Percentiles rank a stretch among this genome's conserved stretches.
phyloP scores from a whole-genome alignment of 2,797 vertebrate species.

The Anguilla obscura region DNA sequence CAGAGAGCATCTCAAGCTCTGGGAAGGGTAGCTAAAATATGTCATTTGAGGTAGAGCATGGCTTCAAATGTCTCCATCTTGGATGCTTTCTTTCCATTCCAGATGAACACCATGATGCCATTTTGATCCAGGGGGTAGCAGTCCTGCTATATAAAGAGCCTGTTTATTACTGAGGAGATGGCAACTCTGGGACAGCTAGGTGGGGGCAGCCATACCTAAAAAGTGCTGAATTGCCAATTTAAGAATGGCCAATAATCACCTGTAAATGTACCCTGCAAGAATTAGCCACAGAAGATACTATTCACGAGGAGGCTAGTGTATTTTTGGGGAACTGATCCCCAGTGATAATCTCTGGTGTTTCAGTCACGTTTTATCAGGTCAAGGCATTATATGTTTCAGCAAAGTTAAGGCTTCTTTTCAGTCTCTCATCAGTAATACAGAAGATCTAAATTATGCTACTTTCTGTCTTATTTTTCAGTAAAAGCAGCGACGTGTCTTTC shows the following conservation, averaged over 20 bases:
- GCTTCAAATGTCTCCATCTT: slow-evolving; percentile 60
- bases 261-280: not conserved
- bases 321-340: not conserved
- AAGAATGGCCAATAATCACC: not conserved
- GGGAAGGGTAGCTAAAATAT: not conserved
- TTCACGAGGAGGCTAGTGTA: not conserved
- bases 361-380: not conserved
- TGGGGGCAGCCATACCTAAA: not conserved
- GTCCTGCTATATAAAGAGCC: slow-evolving; percentile 65
- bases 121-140: slow-evolving; percentile 85
- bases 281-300: not conserved
- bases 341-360: not conserved
- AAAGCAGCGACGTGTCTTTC: too few species aligned
- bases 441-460: too few species aligned
- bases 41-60: slow-evolving; percentile 48
- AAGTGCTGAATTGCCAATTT: not conserved
- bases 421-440: too few species aligned
- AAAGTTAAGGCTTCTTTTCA: too few species aligned
- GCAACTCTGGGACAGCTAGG: not conserved
- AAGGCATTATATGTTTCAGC: too few species aligned
- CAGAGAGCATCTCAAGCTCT: not conserved
- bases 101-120: slow-evolving; percentile 78
- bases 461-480: too few species aligned
- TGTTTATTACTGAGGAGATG: not conserved
- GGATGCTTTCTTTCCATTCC: slow-evolving; percentile 71